phyloP scores from a whole-genome alignment of 2,113 vertebrate genomes.

The Rhinolophus ferrumequinum region DNA sequence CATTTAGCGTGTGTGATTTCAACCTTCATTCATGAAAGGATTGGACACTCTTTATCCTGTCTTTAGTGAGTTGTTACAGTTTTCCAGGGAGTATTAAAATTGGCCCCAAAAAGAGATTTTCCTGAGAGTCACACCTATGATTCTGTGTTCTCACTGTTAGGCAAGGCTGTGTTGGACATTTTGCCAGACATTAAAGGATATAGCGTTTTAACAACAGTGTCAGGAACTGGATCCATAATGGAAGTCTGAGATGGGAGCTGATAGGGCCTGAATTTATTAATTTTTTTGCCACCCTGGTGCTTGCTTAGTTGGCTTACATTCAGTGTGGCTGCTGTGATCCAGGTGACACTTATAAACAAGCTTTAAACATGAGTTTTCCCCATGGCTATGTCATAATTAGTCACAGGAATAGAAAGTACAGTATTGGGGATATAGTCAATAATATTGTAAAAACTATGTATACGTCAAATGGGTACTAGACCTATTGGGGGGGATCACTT shows the following conservation, averaged over 20 bases:
- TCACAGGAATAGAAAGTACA: too few relatives aligned
- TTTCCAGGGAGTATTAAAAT: background rate
- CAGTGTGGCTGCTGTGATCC: too few relatives aligned
- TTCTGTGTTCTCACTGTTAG: background rate
- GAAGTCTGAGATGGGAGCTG: background rate
- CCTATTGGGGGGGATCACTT: too few relatives aligned
- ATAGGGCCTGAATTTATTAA: background rate
- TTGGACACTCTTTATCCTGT: background rate
- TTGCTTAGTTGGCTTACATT: background rate
- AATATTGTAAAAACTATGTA: too few relatives aligned
- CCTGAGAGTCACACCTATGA: background rate
- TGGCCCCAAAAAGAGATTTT: background rate
- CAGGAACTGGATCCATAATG: background rate
- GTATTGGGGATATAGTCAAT: too few relatives aligned
- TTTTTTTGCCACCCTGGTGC: background rate
- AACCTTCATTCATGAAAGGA: background rate
- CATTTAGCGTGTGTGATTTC: background rate
- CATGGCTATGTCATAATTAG: too few relatives aligned
- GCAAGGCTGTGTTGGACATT: background rate
- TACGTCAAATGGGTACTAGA: too few relatives aligned
- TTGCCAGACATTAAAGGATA: background rate
- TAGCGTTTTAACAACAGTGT: background rate
- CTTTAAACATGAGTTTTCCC: background rate
- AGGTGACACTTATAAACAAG: background rate
- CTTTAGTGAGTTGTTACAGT: background rate